phyloP scores from a whole-genome alignment of 2,797 vertebrate genomes.

The Sorex maritimensis region DNA sequence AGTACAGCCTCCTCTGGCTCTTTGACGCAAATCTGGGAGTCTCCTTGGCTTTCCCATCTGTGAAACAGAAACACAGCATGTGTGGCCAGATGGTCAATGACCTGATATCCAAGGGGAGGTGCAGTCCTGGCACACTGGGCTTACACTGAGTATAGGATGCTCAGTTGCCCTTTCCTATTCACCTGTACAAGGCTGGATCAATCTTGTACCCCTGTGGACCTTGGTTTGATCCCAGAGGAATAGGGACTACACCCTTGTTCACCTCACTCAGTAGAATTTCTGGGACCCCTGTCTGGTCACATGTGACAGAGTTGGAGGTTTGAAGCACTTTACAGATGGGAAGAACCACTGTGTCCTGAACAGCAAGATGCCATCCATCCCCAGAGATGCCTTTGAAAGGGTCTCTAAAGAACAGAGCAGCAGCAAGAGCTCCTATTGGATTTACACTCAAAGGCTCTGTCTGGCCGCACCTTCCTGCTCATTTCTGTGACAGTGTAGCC shows the following conservation, averaged over 20 bases:
- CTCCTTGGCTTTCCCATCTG: neutral
- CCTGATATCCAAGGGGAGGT: neutral
- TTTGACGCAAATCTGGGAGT: constrained; percentile 3
- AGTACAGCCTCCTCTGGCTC: neutral
- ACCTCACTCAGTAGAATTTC: neutral
- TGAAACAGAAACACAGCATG: neutral
- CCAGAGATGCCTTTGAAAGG: neutral
- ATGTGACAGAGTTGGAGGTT: too few species aligned
- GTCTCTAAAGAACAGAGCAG: neutral
- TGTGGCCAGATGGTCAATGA: neutral
- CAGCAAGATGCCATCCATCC: neutral
- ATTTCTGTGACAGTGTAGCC: neutral
- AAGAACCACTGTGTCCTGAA: neutral
- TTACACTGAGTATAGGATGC: neutral
- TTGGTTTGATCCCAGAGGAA: neutral
- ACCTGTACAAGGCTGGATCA: neutral
- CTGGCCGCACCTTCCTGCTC: neutral
- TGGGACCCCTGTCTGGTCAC: neutral
- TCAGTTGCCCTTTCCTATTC: neutral
- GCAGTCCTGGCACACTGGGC: neutral
- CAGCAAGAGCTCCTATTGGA: neutral
- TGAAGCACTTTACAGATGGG: neutral
- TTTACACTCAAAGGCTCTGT: neutral
- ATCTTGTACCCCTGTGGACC: neutral
- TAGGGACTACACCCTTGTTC: neutral